A percentile compares a stretch with the other conserved stretches of the same genome.
Evolutionary conservation across 2,113 vertebrate species (phyloP).

Genomic region (Anarhynchus alexandrinus): DNA sequence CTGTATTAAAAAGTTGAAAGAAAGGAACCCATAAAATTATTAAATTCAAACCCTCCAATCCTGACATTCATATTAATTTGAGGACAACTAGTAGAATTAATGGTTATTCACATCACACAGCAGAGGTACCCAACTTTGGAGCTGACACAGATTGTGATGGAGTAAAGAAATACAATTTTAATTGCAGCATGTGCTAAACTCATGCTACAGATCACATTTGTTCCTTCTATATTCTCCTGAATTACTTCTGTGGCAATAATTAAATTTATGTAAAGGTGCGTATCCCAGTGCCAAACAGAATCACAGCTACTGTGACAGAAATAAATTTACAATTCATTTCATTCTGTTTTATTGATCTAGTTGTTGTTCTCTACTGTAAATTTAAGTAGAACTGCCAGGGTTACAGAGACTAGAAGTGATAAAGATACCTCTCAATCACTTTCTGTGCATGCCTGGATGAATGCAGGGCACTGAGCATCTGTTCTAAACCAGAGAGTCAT

Average conservation of each 20-base stretch:
- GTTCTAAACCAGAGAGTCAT: not conserved
- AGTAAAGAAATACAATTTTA: not conserved
- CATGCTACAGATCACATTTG: not conserved
- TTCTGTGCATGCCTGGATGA: not conserved
- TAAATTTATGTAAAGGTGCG: not conserved
- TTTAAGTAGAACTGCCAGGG: not conserved
- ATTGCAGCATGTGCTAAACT: not conserved
- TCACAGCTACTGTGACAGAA: not conserved
- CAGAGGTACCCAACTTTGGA: not conserved
- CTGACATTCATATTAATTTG: not conserved
- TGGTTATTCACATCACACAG: not conserved
- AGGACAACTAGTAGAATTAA: not conserved
- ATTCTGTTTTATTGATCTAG: not conserved
- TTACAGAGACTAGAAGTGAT: not conserved
- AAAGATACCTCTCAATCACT: slow-evolving; percentile 19
- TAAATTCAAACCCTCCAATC: not conserved
- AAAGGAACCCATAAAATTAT: not conserved
- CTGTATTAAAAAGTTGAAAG: not conserved
- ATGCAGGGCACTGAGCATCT: not conserved
- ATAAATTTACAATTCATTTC: not conserved
- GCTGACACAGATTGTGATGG: not conserved
- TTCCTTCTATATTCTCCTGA: not conserved
- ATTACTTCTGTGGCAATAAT: not conserved
- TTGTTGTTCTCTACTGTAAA: slow-evolving; percentile 24
- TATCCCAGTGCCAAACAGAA: not conserved